These are phyloP conservation scores for Pandemis corylana DNA, from an alignment of 2,888 invertebrate genomes.

Conservation along the genomic window DNA sequence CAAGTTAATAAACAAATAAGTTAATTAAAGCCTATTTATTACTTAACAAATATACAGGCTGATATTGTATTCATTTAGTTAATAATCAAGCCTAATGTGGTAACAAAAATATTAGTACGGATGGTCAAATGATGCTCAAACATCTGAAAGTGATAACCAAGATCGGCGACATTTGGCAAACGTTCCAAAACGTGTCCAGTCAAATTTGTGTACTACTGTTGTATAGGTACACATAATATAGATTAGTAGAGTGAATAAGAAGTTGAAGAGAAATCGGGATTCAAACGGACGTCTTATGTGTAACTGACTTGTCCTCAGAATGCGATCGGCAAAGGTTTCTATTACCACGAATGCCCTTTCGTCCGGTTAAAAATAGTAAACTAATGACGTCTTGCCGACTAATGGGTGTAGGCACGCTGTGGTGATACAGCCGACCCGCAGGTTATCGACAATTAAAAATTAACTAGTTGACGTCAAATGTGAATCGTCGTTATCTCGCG, in stretches of 20 bases:
- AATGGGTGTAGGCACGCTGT: constrained; percentile 30
- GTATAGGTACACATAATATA: no score
- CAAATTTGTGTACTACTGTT: no score
- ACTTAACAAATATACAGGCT: background rate
- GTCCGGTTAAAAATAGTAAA: constrained; percentile 28
- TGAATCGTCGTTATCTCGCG: constrained; percentile 47
- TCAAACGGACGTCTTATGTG: no score
- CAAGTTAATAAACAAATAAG: background rate
- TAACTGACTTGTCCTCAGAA: background rate
- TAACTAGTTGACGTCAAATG: constrained; percentile 58
- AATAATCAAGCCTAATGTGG: no score
- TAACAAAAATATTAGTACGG: no score
- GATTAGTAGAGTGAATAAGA: no score
- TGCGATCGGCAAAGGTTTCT: background rate
- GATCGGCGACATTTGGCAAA: no score
- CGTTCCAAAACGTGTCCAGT: no score
- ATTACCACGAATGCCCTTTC: constrained; percentile 11
- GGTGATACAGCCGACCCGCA: constrained; percentile 51
- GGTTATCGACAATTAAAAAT: constrained; percentile 64
- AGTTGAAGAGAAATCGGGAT: no score
- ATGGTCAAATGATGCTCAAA: no score
- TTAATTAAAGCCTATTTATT: background rate
- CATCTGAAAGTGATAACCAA: no score
- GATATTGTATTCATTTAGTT: no score
- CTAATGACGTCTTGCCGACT: constrained; percentile 38